Conservation (phyloP, 2,797 vertebrate species). For the Anas flavirostris region DNA sequence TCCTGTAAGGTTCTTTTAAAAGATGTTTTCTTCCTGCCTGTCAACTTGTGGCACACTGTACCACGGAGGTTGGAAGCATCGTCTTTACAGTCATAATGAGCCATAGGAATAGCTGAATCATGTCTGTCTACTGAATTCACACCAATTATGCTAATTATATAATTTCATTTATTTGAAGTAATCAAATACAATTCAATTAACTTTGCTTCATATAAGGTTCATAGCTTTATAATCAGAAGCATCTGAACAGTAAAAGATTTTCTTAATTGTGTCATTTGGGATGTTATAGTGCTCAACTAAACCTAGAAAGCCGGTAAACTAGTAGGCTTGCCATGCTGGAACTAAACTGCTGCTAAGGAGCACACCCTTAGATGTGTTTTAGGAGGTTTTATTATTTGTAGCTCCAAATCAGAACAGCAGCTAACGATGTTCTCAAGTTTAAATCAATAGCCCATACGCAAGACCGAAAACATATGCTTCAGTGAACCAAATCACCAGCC, state of each 20-base stretch:
- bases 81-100: neutral
- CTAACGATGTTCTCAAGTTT: neutral
- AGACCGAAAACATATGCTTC: neutral
- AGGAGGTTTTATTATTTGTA: neutral
- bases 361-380: neutral
- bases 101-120: neutral
- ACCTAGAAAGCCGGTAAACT: neutral
- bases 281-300: neutral
- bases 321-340: neutral
- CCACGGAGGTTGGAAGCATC: neutral
- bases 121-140: neutral
- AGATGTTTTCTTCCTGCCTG: neutral
- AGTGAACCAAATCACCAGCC: neutral
- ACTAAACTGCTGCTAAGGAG: neutral
- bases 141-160: neutral
- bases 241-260: neutral
- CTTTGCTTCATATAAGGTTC: neutral
- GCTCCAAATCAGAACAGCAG: neutral
- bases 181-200: constrained; percentile 26
- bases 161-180: constrained; percentile 9
- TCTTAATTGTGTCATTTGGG: neutral
- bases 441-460: neutral
- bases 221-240: neutral
- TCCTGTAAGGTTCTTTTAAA: neutral
- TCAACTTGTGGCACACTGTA: accelerated